Conservation (phyloP, 2,113 vertebrate species). For the Isurus oxyrinchus region DNA sequence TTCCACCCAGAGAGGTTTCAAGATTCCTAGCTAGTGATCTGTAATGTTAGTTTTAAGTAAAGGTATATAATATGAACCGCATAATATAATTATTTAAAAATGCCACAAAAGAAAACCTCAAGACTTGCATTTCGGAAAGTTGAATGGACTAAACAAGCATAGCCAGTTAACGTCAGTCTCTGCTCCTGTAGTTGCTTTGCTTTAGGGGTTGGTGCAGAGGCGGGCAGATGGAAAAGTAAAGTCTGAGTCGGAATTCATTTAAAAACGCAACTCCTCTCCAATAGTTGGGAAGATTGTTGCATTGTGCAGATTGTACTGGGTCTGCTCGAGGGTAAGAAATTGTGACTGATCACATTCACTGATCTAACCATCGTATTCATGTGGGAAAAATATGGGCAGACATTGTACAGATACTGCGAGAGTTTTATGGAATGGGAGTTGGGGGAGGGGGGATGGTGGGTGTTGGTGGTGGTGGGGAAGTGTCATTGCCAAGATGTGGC, state of each 20-base stretch:
- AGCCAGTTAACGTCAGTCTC: not conserved
- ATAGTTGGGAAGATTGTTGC: slow-evolving; percentile 53
- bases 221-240: slow-evolving; percentile 33
- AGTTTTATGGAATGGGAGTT: slow-evolving; percentile 44
- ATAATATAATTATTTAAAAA: not conserved
- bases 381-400: slow-evolving; percentile 51
- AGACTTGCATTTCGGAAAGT: not conserved
- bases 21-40: not conserved
- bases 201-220: not conserved
- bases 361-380: slow-evolving; percentile 44
- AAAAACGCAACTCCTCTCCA: slow-evolving; percentile 39
- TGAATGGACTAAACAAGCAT: not conserved
- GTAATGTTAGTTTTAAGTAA: not conserved
- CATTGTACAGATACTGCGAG: slow-evolving; percentile 42
- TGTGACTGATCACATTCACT: slow-evolving; percentile 54
- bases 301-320: slow-evolving; percentile 50
- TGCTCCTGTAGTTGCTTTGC: not conserved
- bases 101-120: not conserved
- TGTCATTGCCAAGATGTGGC: slow-evolving; percentile 52
- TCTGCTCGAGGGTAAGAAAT: slow-evolving; percentile 44
- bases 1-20: slow-evolving; percentile 15
- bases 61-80: not conserved
- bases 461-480: slow-evolving; percentile 42
- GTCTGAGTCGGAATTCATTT: slow-evolving; percentile 47
- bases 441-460: slow-evolving; percentile 9